Conservation (phyloP, 2,797 vertebrate genomes). For the Phrynocephalus guinanensis region DNA sequence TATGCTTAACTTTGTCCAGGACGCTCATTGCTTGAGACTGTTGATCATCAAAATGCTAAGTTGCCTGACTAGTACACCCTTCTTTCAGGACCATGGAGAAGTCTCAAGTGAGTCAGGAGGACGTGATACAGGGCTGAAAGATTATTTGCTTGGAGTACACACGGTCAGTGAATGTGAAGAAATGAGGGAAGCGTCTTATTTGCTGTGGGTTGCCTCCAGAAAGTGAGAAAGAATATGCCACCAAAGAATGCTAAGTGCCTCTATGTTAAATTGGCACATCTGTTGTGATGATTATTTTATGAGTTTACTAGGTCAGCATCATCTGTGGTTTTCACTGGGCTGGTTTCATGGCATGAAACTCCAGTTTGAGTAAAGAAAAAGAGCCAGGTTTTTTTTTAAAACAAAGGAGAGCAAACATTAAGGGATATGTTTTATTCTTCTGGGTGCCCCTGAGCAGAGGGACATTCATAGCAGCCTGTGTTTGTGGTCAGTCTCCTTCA, state of each 20-base stretch:
- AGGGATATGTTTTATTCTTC: neutral
- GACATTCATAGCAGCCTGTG: neutral
- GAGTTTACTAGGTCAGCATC: neutral
- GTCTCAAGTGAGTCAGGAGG: neutral
- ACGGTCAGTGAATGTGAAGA: constrained; percentile 4
- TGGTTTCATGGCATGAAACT: neutral
- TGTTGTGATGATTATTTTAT: neutral
- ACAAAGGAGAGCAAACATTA: neutral
- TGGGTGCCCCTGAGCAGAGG: neutral
- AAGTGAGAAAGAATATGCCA: neutral
- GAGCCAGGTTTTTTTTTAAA: neutral
- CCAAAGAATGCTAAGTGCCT: constrained; percentile 21
- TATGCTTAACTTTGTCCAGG: constrained; percentile 19
- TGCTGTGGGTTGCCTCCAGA: neutral
- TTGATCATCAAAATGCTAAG: constrained; percentile 26
- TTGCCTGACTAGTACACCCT: neutral
- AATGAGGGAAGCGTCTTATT: neutral
- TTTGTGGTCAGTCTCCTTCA: neutral
- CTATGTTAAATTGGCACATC: neutral
- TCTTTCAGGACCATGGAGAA: constrained; percentile 18
- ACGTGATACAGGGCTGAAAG: neutral
- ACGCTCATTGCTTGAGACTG: neutral
- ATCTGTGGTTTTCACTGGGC: neutral
- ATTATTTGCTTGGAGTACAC: constrained; percentile 20
- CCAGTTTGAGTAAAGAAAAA: neutral